Base-by-base conservation (phyloP, 2,888 invertebrate species). In the Steinernema hermaphroditum region DNA sequence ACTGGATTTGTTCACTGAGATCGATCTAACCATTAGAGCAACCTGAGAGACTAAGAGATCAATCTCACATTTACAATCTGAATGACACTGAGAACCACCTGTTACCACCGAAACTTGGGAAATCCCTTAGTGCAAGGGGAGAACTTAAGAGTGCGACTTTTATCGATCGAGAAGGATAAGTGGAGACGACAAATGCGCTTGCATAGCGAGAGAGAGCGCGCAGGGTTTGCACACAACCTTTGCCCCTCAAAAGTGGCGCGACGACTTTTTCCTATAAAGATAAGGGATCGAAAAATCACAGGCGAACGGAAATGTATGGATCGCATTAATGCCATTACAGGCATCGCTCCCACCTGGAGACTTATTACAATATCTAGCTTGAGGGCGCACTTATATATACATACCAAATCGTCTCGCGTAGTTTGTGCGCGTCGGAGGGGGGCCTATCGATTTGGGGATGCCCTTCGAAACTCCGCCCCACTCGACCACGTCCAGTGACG, bases 391-490 rank as follows among this genome's bases (percentile, higher is more conserved):
- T 62, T 62, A 62, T 62, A 62, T 62, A 62, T 32, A 32, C 62
- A 24, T 16, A 62, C 19, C 29, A 29, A 19, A 29, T 29, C 14
- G 24, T 54, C 54, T 62, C 62, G 62, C 32, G 62, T 62, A 62
- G 62, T 62, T 62, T 62, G 29, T 62, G 62, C 62, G 62, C 62
- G 16, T 16, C 16, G 62, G 62, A 29, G 32, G 62, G 62, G 22
- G 32, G 9, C 62, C 34, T 62, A 62, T 62, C 62, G 62, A 62
- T 32, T 34, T 62, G 62, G 62, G 62, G 62, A 62, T 62, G 62
- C 62, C 62, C 62, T 62, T 62, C 62, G 29, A 62, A 62, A 62
- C 62, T n/a, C 29, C 62, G 62, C 62, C 54, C 62, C 32, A 8
- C 16, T 14, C 29, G 32, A 62, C 32, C 32, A 29, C 62, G 62